Evolutionary conservation across 2,797 vertebrate genomes (phyloP), one percentile per base, ranked within the genome.

Genomic region (Australoheros facetus): DNA sequence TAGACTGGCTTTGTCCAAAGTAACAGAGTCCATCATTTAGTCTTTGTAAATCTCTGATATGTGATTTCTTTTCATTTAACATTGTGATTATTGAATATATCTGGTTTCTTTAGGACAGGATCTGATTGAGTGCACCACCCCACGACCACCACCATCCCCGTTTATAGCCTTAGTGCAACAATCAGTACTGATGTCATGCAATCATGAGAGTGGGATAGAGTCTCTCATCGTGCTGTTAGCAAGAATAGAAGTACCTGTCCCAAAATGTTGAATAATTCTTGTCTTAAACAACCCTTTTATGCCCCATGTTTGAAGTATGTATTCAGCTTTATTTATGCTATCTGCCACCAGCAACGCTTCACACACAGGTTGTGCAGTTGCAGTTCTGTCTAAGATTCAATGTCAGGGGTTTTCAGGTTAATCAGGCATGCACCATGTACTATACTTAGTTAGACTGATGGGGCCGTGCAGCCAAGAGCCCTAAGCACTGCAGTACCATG

Each of bases 31-130:
- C 62, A 28, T 66, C 39, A 58, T 58, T 23, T n/a, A 21, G 5
- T 21, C 0, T 32, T 23, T 48, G 42, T 30, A 51, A 51, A 51
- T 19, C 2, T 73, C 42, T 34, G n/a, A 59, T 21, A 71, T 26
- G 11, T n/a, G 37, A 45, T 58, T 14, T 0, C 0, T 28, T 7
- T 53, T 4, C 4, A 30, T 5, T 30, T 30, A 30, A 30, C 28
- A 30, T 5, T 30, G 28, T 30, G 28, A 30, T 30, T 5, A 30
- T 30, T 30, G 28, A 30, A 30, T 30, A 26, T 26, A 26, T 26
- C 26, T 26, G 26, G 26, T 26, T 26, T 26, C 26, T 26, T 26
- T 26, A 26, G 71, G 21, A 45, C 16, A 48, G 39, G 1, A 26
- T 26, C 39, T 64, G 23, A 28, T 39, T 19, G 28, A 28, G 60